These are phyloP conservation scores for Todiramphus saurophagus DNA, from an alignment of 2,113 vertebrate species.

Conservation along the genomic window DNA sequence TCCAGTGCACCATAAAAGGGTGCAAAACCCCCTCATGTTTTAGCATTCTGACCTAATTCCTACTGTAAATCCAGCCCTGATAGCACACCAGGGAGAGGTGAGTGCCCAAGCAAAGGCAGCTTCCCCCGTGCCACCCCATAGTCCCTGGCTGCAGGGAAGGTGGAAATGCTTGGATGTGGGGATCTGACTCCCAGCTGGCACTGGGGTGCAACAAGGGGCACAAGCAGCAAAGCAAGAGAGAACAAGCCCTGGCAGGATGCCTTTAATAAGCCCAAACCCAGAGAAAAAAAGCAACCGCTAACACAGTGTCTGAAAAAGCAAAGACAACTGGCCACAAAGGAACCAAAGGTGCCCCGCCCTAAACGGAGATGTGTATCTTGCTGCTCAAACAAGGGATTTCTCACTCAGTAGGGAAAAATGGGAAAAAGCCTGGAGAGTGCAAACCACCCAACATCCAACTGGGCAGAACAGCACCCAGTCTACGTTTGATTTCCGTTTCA, in stretches of 20 bases:
- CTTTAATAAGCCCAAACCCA: neutral
- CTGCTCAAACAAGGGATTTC: neutral
- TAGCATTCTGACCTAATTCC: neutral
- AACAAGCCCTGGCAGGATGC: neutral
- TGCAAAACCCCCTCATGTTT: rapidly evolving
- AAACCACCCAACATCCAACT: neutral
- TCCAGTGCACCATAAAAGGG: neutral
- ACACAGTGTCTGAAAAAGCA: neutral
- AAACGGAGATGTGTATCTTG: neutral
- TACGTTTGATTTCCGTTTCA: neutral
- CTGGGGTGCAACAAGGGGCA: neutral
- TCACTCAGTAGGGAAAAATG: neutral
- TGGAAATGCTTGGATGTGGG: neutral
- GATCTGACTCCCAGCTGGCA: neutral
- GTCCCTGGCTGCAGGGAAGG: neutral
- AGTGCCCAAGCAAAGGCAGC: neutral
- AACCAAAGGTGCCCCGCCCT: neutral
- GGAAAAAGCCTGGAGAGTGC: neutral
- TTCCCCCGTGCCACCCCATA: rapidly evolving
- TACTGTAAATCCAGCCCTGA: neutral
- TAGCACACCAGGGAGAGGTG: neutral
- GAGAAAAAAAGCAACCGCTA: neutral
- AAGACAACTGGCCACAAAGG: neutral
- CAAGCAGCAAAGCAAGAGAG: neutral
- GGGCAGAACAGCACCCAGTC: neutral